Conservation (phyloP, 2,888 invertebrate species). For the Nipponacmea schrenckii region DNA sequence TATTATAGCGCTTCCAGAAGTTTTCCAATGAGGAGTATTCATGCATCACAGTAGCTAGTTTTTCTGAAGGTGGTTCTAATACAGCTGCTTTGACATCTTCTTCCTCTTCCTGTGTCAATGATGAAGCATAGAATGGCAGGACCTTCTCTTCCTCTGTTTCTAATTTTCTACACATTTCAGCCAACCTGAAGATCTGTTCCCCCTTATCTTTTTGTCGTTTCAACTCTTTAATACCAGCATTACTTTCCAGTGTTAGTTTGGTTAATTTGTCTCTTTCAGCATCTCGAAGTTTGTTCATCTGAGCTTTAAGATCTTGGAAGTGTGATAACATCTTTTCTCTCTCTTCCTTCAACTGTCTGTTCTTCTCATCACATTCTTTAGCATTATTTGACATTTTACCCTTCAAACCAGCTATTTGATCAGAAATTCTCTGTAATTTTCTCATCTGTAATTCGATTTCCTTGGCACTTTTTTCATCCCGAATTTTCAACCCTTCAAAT, state of each 20-base stretch:
- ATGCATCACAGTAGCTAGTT: conserved; percentile 64
- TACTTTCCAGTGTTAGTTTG: conserved; percentile 66
- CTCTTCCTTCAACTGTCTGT: conserved; percentile 65
- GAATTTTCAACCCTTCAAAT: conserved; percentile 65
- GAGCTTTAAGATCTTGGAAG: conserved; percentile 65
- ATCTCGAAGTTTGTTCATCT: conserved; percentile 67
- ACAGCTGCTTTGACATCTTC: conserved; percentile 63
- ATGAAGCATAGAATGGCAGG: conserved; percentile 67
- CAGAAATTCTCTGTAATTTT: conserved; percentile 65
- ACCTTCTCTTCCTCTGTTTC: conserved; percentile 69
- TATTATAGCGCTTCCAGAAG: conserved; percentile 77
- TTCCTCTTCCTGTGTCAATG: conserved; percentile 65
- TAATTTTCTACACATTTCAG: conserved; percentile 67
- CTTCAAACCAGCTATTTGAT: conserved; percentile 64
- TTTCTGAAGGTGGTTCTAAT: conserved; percentile 59
- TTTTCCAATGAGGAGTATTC: conserved; percentile 72
- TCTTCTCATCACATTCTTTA: conserved; percentile 66
- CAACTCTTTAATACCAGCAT: conserved; percentile 62
- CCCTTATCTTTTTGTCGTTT: conserved; percentile 62
- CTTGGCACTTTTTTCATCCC: conserved; percentile 66
- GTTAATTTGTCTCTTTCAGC: conserved; percentile 63
- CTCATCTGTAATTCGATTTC: conserved; percentile 68
- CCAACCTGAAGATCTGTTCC: conserved; percentile 61
- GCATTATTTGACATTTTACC: conserved; percentile 64
- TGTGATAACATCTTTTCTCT: conserved; percentile 63